Evolutionary conservation across 2,888 invertebrate genomes (phyloP).

Genomic region (Euzophera pinguis): DNA sequence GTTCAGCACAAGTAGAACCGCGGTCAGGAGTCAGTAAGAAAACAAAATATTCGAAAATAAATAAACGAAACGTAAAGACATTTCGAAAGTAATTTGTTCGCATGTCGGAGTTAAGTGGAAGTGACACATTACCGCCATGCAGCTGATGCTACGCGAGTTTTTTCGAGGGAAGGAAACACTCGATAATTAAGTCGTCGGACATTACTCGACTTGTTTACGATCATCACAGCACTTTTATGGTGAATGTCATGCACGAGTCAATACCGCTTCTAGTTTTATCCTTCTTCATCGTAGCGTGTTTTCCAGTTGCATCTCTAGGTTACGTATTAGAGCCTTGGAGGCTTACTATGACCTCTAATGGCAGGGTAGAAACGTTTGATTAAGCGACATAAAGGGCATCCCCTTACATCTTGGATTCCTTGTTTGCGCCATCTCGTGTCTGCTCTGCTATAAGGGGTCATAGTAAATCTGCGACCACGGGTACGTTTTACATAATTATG

Average conservation of each 20-base stretch:
- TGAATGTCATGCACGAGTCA: background rate
- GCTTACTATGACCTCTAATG: too few relatives aligned
- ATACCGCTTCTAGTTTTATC: background rate
- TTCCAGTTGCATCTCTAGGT: too few relatives aligned
- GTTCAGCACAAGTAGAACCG: background rate
- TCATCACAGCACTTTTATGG: background rate
- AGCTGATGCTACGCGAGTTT: background rate
- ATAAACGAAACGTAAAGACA: background rate
- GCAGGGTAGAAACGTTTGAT: too few relatives aligned
- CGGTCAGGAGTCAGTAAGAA: background rate
- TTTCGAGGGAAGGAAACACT: background rate
- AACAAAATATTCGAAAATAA: background rate
- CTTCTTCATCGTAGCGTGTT: background rate
- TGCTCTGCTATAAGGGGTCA: too few relatives aligned
- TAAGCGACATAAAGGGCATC: too few relatives aligned
- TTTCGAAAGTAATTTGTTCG: conserved; percentile 1
- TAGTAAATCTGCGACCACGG: too few relatives aligned
- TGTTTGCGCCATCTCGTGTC: too few relatives aligned
- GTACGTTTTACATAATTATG: too few relatives aligned
- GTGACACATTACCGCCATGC: conserved; percentile 2
- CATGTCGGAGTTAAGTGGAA: conserved; percentile 5
- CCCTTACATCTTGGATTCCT: too few relatives aligned
- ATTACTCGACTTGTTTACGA: conserved; percentile 1
- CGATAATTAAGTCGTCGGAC: conserved; percentile 4
- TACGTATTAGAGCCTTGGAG: too few relatives aligned